Evolutionary conservation across 2,888 invertebrate species (phyloP).

Genomic region (Rhodophaea formosa): DNA sequence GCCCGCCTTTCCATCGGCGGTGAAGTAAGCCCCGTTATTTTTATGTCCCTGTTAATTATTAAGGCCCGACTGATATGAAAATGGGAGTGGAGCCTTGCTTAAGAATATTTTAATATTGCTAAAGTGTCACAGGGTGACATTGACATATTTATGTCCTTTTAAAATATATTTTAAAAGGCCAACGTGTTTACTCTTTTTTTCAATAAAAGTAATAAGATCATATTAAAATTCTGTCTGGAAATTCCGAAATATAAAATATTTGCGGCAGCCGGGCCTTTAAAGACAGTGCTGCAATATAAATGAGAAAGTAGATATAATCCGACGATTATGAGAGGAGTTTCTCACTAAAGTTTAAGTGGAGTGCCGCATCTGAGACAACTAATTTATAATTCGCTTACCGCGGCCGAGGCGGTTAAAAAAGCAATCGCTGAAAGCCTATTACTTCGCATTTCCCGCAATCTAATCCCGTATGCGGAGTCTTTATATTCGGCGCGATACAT

Average conservation of each 20-base stretch:
- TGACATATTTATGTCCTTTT: too few relatives aligned
- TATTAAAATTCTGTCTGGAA: background rate
- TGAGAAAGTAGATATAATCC: slow-evolving; percentile 16
- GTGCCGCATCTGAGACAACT: slow-evolving; percentile 20
- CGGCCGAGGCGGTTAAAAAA: slow-evolving; percentile 18
- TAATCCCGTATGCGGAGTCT: slow-evolving; percentile 29
- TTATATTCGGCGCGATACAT: slow-evolving; percentile 36
- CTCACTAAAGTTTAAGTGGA: slow-evolving; percentile 18
- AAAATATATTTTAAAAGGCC: background rate
- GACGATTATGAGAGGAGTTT: slow-evolving; percentile 17
- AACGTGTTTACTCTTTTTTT: background rate
- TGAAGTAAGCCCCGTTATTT: slow-evolving; percentile 16
- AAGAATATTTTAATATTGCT: slow-evolving; percentile 11
- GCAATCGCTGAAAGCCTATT: slow-evolving; percentile 22
- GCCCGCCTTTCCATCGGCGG: background rate
- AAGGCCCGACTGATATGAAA: slow-evolving; percentile 18
- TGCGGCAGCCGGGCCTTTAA: slow-evolving; percentile 9
- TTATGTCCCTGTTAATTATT: slow-evolving; percentile 18
- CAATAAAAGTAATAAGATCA: background rate
- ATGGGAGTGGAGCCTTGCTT: background rate
- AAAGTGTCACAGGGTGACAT: slow-evolving; percentile 9
- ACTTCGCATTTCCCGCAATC: slow-evolving; percentile 20
- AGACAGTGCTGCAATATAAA: slow-evolving; percentile 20
- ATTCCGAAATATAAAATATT: slow-evolving; percentile 7
- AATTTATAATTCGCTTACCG: slow-evolving; percentile 21